These are phyloP conservation scores for Philaenus spumarius DNA, from an alignment of 1,140 invertebrate genomes.

Conservation along the genomic window DNA sequence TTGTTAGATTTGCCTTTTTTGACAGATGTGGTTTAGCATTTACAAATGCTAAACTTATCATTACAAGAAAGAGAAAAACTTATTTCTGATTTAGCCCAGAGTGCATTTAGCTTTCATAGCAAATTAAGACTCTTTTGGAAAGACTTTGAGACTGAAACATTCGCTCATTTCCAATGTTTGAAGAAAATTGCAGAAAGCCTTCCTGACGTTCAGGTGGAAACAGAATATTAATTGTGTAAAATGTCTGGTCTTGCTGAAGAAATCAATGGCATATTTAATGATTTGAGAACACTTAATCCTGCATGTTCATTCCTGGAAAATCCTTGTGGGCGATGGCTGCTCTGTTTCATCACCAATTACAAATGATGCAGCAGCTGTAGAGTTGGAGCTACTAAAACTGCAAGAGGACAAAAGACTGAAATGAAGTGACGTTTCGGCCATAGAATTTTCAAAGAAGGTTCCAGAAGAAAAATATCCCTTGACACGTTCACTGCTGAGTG, in stretches of 20 bases:
- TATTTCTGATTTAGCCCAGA: background rate
- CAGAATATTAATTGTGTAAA: no score
- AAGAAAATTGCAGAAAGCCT: no score
- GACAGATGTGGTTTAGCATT: constrained; percentile 1
- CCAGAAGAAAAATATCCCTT: no score
- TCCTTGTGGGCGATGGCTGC: background rate
- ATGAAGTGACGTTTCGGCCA: background rate
- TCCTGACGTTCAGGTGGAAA: no score
- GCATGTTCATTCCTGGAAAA: background rate
- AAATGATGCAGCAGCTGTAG: constrained; percentile 7
- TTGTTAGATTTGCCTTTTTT: no score
- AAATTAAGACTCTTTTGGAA: background rate
- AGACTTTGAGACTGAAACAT: no score
- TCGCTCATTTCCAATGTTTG: no score
- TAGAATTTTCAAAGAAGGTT: no score
- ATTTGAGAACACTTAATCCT: background rate
- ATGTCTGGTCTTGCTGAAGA: no score
- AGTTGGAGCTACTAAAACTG: constrained; percentile 6
- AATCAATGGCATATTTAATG: no score
- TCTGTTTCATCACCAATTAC: constrained; percentile 4
- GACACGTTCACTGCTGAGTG: no score
- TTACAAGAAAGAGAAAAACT: background rate
- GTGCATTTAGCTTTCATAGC: background rate
- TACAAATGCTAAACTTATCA: constrained; percentile 2
- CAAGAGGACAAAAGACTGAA: constrained; percentile 1